Evolutionary conservation across 2,113 vertebrate species (phyloP), one percentile per base, ranked within the genome.

Genomic region (Mystacornis crossleyi): DNA sequence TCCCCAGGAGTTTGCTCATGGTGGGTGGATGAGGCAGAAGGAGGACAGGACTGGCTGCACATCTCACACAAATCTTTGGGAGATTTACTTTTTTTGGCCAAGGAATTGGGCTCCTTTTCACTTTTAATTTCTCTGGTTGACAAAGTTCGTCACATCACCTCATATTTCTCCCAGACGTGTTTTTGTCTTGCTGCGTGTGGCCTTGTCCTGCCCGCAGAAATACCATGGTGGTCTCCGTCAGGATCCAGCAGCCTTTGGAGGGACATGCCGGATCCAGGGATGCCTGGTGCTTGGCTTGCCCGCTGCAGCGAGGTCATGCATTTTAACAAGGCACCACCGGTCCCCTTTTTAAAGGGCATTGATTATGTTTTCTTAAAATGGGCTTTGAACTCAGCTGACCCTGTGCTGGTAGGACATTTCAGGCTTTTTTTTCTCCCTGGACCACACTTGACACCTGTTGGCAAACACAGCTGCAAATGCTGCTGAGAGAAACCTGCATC

Each of bases 391-490:
- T 79, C 14, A 3, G 34, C 61, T 93, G 78, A 85, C 81, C 84
- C 85, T 47, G 51, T 0, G 5, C 36, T 0, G 0, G 31, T 65
- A 91, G 82, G 82, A 86, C 18, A 4, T 60, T 62, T 81, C 42
- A 58, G 67, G 55, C 28, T 2, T 12, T 51, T 90, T 47, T 86
- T 86, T 66, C 69, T 61, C 38, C 74, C 78, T 21, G 65, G 86
- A 77, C 81, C 42, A 36, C 31, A 12, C 61, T 93, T 84, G 57
- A 81, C 86, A 97, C 89, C 79, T 97, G 95, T 95, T 96, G 90
- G 74, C 86, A 91, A 92, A 87, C 53, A 48, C 11, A 21, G 62
- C 82, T 85, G 78, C 54, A 84, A 92, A 66, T 15, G 69, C 48
- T 6, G 2, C 88, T 40, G 38, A 4, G 6, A 86, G 64, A 89